These are phyloP conservation scores for Aphrophora alni DNA, from an alignment of 2,888 invertebrate species.

Conservation along the genomic window DNA sequence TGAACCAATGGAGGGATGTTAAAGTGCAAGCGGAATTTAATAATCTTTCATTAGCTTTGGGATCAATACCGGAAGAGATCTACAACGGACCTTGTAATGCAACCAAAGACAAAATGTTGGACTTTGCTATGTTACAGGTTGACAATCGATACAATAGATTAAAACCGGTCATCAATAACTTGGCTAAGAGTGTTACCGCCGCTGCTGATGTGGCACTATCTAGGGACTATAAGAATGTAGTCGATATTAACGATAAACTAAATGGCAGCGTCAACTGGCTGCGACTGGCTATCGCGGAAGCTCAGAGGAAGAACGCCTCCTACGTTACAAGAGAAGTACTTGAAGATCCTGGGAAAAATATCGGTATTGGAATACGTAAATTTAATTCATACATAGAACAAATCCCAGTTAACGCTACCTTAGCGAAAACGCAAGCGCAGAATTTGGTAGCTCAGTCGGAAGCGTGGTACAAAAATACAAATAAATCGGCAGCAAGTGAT, in stretches of 20 bases:
- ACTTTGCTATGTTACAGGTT: background rate
- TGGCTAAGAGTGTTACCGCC: background rate
- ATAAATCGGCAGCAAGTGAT: background rate
- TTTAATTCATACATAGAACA: background rate
- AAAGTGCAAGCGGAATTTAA: background rate
- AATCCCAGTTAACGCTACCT: background rate
- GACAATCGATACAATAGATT: background rate
- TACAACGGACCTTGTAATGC: background rate
- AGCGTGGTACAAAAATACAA: background rate
- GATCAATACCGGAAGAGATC: background rate
- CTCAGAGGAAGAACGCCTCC: background rate
- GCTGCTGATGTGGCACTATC: background rate
- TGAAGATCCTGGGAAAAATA: background rate
- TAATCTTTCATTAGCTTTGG: background rate
- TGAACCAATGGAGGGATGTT: background rate
- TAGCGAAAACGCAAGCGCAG: background rate
- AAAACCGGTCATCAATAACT: background rate
- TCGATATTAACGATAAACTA: background rate
- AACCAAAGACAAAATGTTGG: background rate
- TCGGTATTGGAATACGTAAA: background rate
- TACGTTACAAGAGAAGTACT: background rate
- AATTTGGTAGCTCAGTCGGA: background rate
- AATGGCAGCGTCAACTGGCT: background rate
- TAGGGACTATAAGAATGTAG: background rate
- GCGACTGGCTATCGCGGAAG: background rate